phyloP scores from a whole-genome alignment of 1,140 invertebrate genomes.

The Grapholita molesta region DNA sequence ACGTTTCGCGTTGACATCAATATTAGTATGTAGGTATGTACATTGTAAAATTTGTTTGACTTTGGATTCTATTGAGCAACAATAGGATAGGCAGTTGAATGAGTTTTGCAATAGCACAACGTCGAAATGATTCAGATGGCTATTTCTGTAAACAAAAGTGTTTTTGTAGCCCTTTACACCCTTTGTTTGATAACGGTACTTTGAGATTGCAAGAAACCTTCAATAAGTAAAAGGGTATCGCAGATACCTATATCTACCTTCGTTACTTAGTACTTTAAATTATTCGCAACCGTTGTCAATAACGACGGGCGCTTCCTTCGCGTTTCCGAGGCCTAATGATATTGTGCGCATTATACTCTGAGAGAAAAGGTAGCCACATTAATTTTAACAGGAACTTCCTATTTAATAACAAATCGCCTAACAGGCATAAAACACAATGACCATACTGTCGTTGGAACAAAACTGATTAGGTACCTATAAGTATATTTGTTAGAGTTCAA shows the following conservation, averaged over 20 bases:
- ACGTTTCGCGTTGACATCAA: no score
- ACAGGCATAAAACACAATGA: constrained; percentile 7
- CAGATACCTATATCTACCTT: neutral
- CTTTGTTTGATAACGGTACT: neutral
- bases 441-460: neutral
- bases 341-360: constrained; percentile 47
- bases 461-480: neutral
- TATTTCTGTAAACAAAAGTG: no score
- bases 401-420: constrained; percentile 4
- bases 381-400: constrained; percentile 34
- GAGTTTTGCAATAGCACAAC: no score
- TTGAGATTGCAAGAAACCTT: neutral
- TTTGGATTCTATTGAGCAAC: no score
- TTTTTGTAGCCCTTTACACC: neutral
- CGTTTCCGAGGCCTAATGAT: constrained; percentile 52
- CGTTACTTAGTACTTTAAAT: constrained; percentile 29
- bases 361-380: constrained; percentile 38
- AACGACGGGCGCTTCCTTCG: constrained; percentile 32
- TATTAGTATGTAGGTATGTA: no score
- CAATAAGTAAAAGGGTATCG: neutral
- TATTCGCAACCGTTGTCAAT: constrained; percentile 42
- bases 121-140: no score
- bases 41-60: no score
- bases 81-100: no score
- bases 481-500: constrained; percentile 4